Evolutionary conservation across 2,797 vertebrate genomes (phyloP).

Genomic region (Falco columbarius): DNA sequence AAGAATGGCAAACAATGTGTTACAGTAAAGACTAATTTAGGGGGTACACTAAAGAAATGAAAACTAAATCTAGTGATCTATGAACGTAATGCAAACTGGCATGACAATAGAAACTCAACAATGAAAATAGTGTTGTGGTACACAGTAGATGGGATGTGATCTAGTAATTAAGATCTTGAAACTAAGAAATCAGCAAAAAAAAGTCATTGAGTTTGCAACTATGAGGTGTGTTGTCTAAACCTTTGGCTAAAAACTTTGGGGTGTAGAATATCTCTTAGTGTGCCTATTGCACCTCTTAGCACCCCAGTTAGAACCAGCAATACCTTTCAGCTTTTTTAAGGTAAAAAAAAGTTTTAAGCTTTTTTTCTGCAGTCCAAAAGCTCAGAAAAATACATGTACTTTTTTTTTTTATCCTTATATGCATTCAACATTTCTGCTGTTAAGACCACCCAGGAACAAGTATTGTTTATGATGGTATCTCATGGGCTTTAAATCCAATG

Average conservation of each 20-base stretch:
- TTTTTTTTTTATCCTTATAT: neutral
- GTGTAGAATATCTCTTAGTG: neutral
- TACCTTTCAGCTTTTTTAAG: neutral
- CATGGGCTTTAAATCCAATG: neutral
- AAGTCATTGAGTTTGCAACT: neutral
- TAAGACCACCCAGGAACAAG: neutral
- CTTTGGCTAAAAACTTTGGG: neutral
- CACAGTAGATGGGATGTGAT: neutral
- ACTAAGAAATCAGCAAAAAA: neutral
- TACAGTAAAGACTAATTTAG: neutral
- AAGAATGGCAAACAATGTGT: neutral
- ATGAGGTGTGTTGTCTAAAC: neutral
- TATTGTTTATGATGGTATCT: neutral
- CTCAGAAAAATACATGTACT: neutral
- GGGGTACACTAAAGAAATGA: rapidly evolving
- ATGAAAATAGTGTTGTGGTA: neutral
- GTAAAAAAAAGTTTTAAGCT: too few relatives aligned
- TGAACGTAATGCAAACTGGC: neutral
- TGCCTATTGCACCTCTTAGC: neutral
- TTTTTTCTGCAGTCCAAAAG: neutral
- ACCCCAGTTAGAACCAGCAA: neutral
- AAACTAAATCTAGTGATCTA: neutral
- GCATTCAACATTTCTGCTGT: neutral
- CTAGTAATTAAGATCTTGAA: neutral
- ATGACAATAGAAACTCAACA: neutral